A percentile compares a stretch with the other conserved stretches of the same genome.
These are phyloP conservation scores for Taphrorychus bicolor DNA, from an alignment of 2,888 invertebrate genomes.

Conservation along the genomic window DNA sequence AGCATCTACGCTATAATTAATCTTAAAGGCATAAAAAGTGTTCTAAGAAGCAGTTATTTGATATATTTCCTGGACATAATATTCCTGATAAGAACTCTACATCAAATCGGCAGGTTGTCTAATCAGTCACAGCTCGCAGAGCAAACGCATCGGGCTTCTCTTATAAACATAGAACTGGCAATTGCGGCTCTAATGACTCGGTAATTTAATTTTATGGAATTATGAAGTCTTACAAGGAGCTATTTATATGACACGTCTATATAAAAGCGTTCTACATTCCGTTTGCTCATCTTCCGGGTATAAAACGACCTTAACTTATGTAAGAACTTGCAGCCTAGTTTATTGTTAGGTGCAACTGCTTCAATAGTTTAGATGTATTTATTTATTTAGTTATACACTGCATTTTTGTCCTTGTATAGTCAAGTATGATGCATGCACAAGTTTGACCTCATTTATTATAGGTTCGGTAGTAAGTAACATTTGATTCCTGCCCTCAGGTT, in stretches of 20 bases:
- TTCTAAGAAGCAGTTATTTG: too few relatives aligned
- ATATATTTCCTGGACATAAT: not conserved
- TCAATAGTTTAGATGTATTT: not conserved
- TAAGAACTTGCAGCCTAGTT: not conserved
- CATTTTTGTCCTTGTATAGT: too few relatives aligned
- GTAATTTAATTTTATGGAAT: conserved; percentile 18
- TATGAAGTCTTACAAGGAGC: conserved; percentile 12
- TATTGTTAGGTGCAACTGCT: not conserved
- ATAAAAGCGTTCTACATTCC: conserved; percentile 3
- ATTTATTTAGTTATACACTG: too few relatives aligned
- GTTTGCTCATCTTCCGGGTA: conserved; percentile 3
- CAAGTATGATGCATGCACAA: too few relatives aligned
- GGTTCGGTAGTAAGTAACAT: too few relatives aligned
- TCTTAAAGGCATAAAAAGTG: not conserved
- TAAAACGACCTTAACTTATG: not conserved
- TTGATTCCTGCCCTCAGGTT: too few relatives aligned
- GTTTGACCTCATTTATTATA: too few relatives aligned
- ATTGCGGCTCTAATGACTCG: not conserved
- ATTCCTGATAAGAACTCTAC: conserved; percentile 5
- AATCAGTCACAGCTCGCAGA: conserved; percentile 6
- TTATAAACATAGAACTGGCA: not conserved
- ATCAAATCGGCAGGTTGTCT: not conserved
- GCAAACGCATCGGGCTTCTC: conserved; percentile 5
- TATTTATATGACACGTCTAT: conserved; percentile 9
- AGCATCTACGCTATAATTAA: too few relatives aligned